Base-by-base conservation (phyloP, 2,888 invertebrate genomes). In the Itoplectis maculator region DNA sequence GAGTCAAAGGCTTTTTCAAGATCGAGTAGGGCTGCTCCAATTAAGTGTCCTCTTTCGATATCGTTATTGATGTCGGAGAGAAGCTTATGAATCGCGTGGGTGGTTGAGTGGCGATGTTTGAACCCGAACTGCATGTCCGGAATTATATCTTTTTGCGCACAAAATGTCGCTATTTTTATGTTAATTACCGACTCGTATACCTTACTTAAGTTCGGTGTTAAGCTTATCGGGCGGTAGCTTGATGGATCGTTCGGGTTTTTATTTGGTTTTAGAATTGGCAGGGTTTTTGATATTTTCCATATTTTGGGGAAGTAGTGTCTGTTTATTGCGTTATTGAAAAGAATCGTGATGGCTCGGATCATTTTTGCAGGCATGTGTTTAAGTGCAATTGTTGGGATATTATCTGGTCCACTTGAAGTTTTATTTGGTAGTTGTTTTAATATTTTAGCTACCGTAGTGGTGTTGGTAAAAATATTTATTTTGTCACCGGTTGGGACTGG, bases 101-200 rank as follows among this genome's bases (percentile, higher is more conserved):
- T 11, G 4, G 45, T 45, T 11, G 45, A 45, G 13, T 11, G 45
- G 11, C n/a, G 11, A 11, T 20, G 2, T 45, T 20, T 2, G 8
- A 66, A 66, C 13, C 66, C 66, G n/a, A 66, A 66, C 47, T 66
- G 66, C 1, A 13, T 29, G 1, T 66, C 66, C 2, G 66, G 66
- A 13, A 66, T 66, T 15, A 66, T n/a, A 18, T 66, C 49, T n/a
- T 49, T 29, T 13, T n/a, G 7, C 4, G 2, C 8, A n/a, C 49
- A 66, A 9, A 23, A 49, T 1, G 13, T 42, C 0, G 11, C 13
- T 13, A 45, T 45, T 13, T 29, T 29, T 29, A 29, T 29, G 29
- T 29, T 29, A 29, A 29, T 29, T 29, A 29, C 29, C 29, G 29
- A 3, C 13, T 11, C 4, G n/a, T n/a, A 45, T 3, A 11, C 11